Evolutionary conservation across 2,888 invertebrate species (phyloP).

Genomic region (Ligdia adustata): DNA sequence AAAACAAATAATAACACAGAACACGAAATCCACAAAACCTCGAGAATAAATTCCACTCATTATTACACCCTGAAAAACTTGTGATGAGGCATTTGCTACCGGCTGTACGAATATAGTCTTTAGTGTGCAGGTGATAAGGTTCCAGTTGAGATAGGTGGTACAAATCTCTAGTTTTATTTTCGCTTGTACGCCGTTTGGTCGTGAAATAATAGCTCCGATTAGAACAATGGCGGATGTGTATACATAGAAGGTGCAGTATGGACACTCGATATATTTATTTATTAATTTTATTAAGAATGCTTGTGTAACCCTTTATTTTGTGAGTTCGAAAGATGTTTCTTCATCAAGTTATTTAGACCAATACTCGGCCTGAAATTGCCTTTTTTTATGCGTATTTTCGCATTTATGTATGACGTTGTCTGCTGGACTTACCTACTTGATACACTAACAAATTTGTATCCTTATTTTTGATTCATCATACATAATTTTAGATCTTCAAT

Average conservation of each 20-base stretch:
- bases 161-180: slow-evolving; percentile 28
- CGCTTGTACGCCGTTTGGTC: slow-evolving; percentile 18
- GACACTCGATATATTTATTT: no score
- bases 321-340: no score
- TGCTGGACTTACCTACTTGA: no score
- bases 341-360: no score
- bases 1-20: slow-evolving; percentile 3
- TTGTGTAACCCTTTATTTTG: no score
- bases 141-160: slow-evolving; percentile 1
- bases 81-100: background rate
- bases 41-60: slow-evolving; percentile 21
- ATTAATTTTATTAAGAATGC: no score
- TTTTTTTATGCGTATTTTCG: no score
- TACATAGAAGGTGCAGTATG: slow-evolving; percentile 8
- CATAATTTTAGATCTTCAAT: no score
- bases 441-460: no score
- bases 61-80: slow-evolving; percentile 15
- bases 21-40: slow-evolving; percentile 9
- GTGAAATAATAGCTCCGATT: slow-evolving; percentile 23
- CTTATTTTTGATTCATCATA: no score
- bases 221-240: slow-evolving; percentile 15
- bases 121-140: background rate
- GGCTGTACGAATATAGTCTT: background rate
- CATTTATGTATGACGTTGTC: no score
- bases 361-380: no score